These are phyloP conservation scores for Plebejus anna DNA, from an alignment of 2,888 invertebrate species.

Conservation along the genomic window DNA sequence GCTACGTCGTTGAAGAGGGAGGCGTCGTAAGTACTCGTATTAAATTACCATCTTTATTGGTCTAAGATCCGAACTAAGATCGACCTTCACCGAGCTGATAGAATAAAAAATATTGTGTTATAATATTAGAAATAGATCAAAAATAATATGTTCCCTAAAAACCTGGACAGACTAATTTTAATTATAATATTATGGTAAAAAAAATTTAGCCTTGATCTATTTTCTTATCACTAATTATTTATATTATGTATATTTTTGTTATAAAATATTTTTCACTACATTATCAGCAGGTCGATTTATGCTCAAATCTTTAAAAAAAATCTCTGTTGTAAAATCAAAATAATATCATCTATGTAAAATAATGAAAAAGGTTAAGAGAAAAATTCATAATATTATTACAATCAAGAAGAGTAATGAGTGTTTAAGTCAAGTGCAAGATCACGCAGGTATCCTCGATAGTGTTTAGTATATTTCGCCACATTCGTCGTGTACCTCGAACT, in stretches of 20 bases:
- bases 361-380: background rate
- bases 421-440: background rate
- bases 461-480: background rate
- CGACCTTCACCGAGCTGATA: too few species aligned
- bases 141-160: background rate
- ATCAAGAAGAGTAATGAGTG: background rate
- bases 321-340: too few species aligned
- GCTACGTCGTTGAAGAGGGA: constrained; percentile 14
- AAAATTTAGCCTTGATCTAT: too few species aligned
- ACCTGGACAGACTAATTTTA: too few species aligned
- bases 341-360: background rate
- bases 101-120: too few species aligned
- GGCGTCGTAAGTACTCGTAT: constrained; percentile 1
- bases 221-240: too few species aligned
- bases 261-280: too few species aligned
- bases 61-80: background rate
- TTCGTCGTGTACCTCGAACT: background rate
- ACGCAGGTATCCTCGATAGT: background rate
- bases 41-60: background rate
- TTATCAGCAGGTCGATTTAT: too few species aligned
- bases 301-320: too few species aligned
- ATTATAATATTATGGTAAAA: too few species aligned
- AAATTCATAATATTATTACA: background rate
- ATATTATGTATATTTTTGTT: too few species aligned
- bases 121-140: background rate